A percentile compares a stretch with the other conserved stretches of the same genome.
phyloP scores from a whole-genome alignment of 2,888 invertebrate genomes.

The Cinara cedri region DNA sequence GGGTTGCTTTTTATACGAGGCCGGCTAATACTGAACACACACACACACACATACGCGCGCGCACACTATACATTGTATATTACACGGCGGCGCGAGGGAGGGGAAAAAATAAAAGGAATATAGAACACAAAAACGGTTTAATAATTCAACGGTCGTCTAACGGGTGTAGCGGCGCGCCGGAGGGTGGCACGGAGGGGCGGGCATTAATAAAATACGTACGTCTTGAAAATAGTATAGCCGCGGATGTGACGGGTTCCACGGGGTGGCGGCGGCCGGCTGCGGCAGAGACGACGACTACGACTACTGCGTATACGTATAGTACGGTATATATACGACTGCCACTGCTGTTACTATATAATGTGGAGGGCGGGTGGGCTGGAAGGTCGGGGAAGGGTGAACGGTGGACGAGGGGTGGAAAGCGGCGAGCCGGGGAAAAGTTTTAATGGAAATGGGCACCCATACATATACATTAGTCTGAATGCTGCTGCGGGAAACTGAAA shows the following conservation, averaged over 20 bases:
- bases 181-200: background rate
- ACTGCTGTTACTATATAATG: no score
- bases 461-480: constrained; percentile 57
- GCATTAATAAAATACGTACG: constrained; percentile 56
- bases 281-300: background rate
- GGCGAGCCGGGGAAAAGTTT: constrained; percentile 54
- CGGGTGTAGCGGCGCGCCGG: background rate
- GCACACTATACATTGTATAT: no score
- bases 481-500: constrained; percentile 50
- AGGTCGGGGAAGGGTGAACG: background rate
- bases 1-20: no score
- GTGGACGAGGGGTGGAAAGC: background rate
- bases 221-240: constrained; percentile 48
- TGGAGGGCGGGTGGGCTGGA: background rate
- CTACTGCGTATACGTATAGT: no score
- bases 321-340: no score
- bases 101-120: background rate
- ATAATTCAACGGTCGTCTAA: constrained; percentile 53
- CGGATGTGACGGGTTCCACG: constrained; percentile 49
- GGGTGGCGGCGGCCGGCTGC: background rate
- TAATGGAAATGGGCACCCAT: constrained; percentile 57
- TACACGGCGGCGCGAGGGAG: background rate
- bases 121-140: constrained; percentile 50
- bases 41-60: no score
- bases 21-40: no score